Conservation (phyloP, 2,888 invertebrate species). For the Liopterus haemorrhoidalis region DNA sequence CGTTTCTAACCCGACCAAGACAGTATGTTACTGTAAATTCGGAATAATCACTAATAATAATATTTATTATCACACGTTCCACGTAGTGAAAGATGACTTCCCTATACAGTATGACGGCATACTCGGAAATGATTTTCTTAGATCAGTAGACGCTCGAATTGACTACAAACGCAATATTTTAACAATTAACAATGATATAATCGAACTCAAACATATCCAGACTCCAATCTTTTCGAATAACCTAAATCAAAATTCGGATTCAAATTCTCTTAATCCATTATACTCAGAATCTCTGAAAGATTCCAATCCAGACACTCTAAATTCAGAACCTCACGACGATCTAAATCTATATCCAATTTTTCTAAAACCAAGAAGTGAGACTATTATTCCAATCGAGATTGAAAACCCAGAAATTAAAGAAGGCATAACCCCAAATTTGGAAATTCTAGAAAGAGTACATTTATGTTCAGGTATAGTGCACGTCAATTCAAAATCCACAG, state of each 20-base stretch:
- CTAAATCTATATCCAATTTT: neutral
- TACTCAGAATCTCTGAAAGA: too few relatives aligned
- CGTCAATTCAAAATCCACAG: neutral
- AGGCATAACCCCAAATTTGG: neutral
- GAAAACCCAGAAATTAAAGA: too few relatives aligned
- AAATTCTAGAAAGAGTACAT: neutral
- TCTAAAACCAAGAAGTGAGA: neutral
- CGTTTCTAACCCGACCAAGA: constrained; percentile 1
- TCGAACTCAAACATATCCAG: too few relatives aligned
- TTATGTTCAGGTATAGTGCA: neutral
- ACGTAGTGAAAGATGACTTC: constrained; percentile 21
- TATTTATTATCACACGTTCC: constrained; percentile 15
- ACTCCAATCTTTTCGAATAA: neutral
- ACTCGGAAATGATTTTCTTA: constrained; percentile 4
- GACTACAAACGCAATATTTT: neutral
- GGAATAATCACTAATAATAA: constrained; percentile 3
- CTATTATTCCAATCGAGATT: neutral
- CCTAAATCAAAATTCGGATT: neutral
- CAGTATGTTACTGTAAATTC: constrained; percentile 8
- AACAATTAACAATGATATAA: neutral
- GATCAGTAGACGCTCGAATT: neutral
- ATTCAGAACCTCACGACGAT: too few relatives aligned
- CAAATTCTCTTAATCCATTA: neutral
- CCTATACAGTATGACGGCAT: constrained; percentile 11
- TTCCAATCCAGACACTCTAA: too few relatives aligned